Base-by-base conservation (phyloP, 2,113 vertebrate species). In the Malurus cyaneus region DNA sequence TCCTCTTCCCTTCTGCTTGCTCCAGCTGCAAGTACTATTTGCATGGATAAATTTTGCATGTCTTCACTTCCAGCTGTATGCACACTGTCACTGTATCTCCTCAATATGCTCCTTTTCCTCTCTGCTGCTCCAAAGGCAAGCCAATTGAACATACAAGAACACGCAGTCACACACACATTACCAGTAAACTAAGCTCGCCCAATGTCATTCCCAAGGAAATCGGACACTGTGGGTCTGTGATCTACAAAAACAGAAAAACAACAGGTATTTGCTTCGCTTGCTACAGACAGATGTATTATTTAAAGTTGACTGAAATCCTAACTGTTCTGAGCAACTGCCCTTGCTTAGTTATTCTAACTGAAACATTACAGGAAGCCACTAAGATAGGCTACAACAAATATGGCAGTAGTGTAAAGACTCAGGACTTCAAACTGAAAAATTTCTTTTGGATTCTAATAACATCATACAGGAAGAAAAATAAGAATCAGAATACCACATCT, bases 171-270 rank as follows among this genome's bases (percentile, higher is more conserved):
- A 49, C 36, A 84, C 82, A 78, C 60, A 80, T 97, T 98, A 99
- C 99, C 99, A 98, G 97, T 8, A 99, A 97, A 92, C 99, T 99
- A 32, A 99, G 98, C 93, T 99, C 99, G 41, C 98, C 97, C 82
- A 99, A 89, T 0, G 99, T 99, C 70, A 99, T 82, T 94, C 99
- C 99, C 97, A 99, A 97, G 16, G 99, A 99, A 61, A 99, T 88
- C 0, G 99, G 99, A 67, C 96, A 97, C 92, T 97, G 93, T 28
- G 98, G 98, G 97, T 99, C 98, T 6, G 98, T 98, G 72, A 99
- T 88, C 99, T 99, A 85, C 14, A 87, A 97, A 97, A 79, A 31
- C 0, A 93, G 50, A 94, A 93, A 87, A 87, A 41, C 5, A 71
- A 78, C 18, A 67, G 61, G 15, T 61, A 84, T 73, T 86, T 59